phyloP scores from a whole-genome alignment of 2,113 vertebrate species.

The Charina bottae region DNA sequence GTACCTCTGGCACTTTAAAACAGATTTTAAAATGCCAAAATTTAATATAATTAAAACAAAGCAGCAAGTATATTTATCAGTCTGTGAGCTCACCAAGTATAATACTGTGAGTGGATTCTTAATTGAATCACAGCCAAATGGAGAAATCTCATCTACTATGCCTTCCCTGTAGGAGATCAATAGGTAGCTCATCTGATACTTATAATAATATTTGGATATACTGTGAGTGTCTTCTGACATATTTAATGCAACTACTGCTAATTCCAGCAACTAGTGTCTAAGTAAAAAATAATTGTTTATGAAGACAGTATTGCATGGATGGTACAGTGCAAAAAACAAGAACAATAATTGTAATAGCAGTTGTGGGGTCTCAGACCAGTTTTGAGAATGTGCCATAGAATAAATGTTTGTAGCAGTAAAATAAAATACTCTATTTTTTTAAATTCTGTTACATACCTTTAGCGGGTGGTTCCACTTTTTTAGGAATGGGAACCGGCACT shows the following conservation, averaged over 20 bases:
- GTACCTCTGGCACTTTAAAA: conserved; percentile 84
- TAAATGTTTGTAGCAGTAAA: conserved; percentile 14
- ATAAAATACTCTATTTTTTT: not conserved
- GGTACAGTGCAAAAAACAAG: not conserved
- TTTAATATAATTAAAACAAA: not conserved
- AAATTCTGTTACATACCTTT: conserved; percentile 58
- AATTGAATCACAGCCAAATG: not conserved
- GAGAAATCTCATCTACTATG: not conserved
- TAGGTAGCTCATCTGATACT: not conserved
- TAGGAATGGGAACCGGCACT: conserved; percentile 50
- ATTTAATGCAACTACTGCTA: not conserved
- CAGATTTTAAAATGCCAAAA: conserved; percentile 47
- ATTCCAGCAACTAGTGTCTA: conserved; percentile 17
- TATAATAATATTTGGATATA: not conserved
- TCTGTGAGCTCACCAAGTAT: conserved; percentile 28
- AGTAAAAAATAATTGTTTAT: conserved; percentile 6
- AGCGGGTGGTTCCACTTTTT: conserved; percentile 61
- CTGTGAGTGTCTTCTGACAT: not conserved
- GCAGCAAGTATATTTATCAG: not conserved
- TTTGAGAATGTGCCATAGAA: conserved; percentile 5
- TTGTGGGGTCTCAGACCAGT: not conserved
- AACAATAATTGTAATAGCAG: not conserved
- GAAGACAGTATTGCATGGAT: not conserved
- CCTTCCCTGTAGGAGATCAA: not conserved
- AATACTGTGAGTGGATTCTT: not conserved